These are phyloP conservation scores for Oryzaephilus surinamensis DNA, from an alignment of 1,140 invertebrate species.

Conservation along the genomic window DNA sequence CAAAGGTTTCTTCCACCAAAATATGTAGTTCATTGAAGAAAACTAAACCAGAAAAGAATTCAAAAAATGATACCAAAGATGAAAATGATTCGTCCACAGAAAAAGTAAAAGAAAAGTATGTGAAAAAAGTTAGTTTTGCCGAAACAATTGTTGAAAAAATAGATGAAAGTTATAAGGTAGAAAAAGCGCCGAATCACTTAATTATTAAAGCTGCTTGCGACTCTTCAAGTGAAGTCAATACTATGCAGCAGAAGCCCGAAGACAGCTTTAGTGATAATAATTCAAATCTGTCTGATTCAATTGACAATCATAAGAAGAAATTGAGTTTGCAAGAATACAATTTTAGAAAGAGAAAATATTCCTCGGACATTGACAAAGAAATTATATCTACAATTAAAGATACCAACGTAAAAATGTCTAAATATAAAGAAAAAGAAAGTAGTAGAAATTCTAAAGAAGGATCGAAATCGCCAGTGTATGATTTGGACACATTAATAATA, in stretches of 20 bases:
- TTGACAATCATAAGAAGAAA: slow-evolving; percentile 20
- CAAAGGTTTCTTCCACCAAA: background rate
- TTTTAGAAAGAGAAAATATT: slow-evolving; percentile 18
- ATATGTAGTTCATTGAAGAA: slow-evolving; percentile 1
- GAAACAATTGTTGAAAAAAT: slow-evolving; percentile 6
- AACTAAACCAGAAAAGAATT: slow-evolving; percentile 10
- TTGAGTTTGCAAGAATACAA: slow-evolving; percentile 22
- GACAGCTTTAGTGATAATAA: too few relatives aligned
- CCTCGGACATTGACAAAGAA: background rate
- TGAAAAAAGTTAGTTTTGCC: too few relatives aligned
- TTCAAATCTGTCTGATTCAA: too few relatives aligned
- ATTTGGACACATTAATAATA: too few relatives aligned
- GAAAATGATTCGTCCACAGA: slow-evolving; percentile 7
- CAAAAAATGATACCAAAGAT: slow-evolving; percentile 3
- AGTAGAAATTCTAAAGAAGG: too few relatives aligned
- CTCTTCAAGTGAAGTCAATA: too few relatives aligned
- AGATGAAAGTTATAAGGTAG: background rate
- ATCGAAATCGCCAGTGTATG: too few relatives aligned
- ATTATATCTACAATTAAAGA: too few relatives aligned
- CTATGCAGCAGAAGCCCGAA: slow-evolving; percentile 8
- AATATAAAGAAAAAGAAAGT: too few relatives aligned
- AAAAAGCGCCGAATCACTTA: slow-evolving; percentile 1
- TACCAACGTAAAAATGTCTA: too few relatives aligned
- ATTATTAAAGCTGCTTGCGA: too few relatives aligned
- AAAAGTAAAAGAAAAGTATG: slow-evolving; percentile 3